phyloP scores from a whole-genome alignment of 2,113 vertebrate species.

The Amazona vittata region DNA sequence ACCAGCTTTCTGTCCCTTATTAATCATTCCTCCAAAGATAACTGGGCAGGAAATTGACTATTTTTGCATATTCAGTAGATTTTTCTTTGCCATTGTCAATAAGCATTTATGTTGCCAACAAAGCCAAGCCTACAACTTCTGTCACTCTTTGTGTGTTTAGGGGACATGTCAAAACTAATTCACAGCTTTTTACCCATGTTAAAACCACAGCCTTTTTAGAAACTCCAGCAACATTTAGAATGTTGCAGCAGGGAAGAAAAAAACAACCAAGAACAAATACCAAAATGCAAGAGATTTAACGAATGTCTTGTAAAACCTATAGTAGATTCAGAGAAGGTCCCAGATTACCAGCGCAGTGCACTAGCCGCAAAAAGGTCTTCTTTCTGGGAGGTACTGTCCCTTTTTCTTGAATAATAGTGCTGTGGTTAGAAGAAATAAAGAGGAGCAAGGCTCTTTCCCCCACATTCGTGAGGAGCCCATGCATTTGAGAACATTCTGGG shows the following conservation, averaged over 20 bases:
- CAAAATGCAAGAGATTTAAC: neutral
- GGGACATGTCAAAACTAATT: neutral
- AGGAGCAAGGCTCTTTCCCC: neutral
- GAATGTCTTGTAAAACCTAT: neutral
- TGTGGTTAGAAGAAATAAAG: neutral
- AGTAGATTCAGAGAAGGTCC: neutral
- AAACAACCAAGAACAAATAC: neutral
- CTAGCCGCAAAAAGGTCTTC: neutral
- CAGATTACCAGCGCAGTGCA: neutral
- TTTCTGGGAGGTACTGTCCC: neutral
- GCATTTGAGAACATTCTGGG: neutral
- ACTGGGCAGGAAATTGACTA: neutral
- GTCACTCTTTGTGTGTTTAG: neutral
- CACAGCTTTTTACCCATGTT: neutral
- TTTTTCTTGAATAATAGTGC: neutral
- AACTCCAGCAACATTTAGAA: neutral
- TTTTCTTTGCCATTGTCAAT: neutral
- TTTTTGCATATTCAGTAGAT: neutral
- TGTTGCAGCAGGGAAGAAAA: neutral
- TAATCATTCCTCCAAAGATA: neutral
- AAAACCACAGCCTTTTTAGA: neutral
- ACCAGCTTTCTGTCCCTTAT: neutral
- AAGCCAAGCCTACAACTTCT: neutral
- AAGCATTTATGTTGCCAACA: neutral
- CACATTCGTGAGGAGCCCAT: accelerated